Evolutionary conservation across 2,113 vertebrate genomes (phyloP).

Genomic region (Oreotrochilus melanogaster): DNA sequence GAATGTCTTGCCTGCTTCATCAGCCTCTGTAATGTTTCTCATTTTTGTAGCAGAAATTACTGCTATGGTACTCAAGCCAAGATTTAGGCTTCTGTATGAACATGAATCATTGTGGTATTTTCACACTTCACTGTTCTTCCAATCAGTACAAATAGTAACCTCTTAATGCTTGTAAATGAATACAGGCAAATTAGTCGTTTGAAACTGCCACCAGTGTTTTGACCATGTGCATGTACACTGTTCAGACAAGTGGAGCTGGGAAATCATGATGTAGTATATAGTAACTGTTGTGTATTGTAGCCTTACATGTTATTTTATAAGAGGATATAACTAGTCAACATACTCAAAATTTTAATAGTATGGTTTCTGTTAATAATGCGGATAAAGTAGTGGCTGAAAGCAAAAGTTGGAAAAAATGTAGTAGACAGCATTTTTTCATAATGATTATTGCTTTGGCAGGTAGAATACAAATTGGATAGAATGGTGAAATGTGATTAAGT

Average conservation of each 20-base stretch:
- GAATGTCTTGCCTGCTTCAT: not conserved
- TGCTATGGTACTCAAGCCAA: not conserved
- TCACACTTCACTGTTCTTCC: not conserved
- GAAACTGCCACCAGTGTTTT: not conserved
- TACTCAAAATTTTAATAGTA: not conserved
- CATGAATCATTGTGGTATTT: not conserved
- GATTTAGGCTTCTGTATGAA: not conserved
- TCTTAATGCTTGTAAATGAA: not conserved
- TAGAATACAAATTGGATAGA: not conserved
- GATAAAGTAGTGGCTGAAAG: not conserved
- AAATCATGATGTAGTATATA: not conserved
- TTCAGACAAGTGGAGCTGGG: not conserved
- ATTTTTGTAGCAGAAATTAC: not conserved
- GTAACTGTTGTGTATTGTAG: not conserved
- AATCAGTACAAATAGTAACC: not conserved
- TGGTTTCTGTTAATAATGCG: not conserved
- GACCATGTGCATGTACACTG: fast-evolving
- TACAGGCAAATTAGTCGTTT: not conserved
- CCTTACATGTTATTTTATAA: not conserved
- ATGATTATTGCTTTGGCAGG: not conserved
- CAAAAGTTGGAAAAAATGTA: not conserved
- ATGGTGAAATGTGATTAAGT: not conserved
- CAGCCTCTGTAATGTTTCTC: not conserved
- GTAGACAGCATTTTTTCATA: not conserved
- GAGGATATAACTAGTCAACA: not conserved